phyloP scores from a whole-genome alignment of 1,140 invertebrate species.

The Schlechtendalia chinensis region DNA sequence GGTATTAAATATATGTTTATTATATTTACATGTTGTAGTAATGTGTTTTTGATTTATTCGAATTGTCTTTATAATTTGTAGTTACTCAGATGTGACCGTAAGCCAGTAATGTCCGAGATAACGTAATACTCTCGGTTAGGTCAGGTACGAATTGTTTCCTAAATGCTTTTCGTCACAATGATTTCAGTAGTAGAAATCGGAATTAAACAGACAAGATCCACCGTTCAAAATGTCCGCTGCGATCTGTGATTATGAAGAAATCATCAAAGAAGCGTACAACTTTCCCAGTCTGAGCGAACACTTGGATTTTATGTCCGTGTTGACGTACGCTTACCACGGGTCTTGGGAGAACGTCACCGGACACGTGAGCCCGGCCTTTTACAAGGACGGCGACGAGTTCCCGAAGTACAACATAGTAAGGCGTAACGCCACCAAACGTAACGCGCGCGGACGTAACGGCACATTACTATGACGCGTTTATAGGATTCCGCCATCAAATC shows the following conservation, averaged over 20 bases:
- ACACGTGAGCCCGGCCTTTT: conserved; percentile 78
- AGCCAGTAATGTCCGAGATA: too few species aligned
- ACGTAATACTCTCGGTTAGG: too few species aligned
- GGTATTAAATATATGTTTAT: conserved; percentile 54
- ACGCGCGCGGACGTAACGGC: too few species aligned
- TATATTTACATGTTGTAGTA: too few species aligned
- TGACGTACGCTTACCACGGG: conserved; percentile 88
- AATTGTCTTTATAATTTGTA: too few species aligned
- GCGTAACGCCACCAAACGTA: too few species aligned
- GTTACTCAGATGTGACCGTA: too few species aligned
- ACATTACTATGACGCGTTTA: too few species aligned
- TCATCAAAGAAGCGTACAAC: conserved; percentile 81
- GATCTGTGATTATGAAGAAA: conserved; percentile 84
- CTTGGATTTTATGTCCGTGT: conserved; percentile 80
- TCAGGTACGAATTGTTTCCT: too few species aligned
- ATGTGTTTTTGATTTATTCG: too few species aligned
- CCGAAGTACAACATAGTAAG: conserved; percentile 76
- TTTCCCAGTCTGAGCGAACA: conserved; percentile 66
- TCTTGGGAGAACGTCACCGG: conserved; percentile 78
- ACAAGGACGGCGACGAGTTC: conserved; percentile 63
- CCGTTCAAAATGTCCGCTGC: conserved; percentile 75
- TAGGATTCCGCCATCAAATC: conserved; percentile 78
- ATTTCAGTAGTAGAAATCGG: conserved; percentile 71
- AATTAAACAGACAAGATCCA: conserved; percentile 69
- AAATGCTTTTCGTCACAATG: too few species aligned